Base-by-base conservation (phyloP, 1,140 invertebrate genomes). In the Hylyphantes graminicola region DNA sequence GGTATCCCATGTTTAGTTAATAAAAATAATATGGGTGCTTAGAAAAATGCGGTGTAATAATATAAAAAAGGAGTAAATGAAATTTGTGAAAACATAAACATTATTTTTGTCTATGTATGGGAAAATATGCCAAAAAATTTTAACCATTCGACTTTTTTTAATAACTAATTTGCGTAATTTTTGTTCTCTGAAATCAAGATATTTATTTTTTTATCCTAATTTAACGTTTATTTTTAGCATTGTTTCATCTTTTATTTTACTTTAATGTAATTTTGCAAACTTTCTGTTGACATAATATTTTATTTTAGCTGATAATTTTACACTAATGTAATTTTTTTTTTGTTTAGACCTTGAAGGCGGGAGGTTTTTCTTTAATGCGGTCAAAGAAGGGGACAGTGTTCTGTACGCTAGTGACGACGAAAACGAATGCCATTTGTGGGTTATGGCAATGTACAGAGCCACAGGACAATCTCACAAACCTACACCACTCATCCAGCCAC, bases 401-500 rank as follows among this genome's bases (percentile, higher is more conserved):
- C 93, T 97, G 17, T 98, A 96, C 92, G 98, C 98, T 0, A 97
- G 97, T 87, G 96, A 98, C 87, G 98, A 99, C 90, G 98, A 99
- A 90, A 98, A 97, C 88, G 98, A 99, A 88, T 96, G 97, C 87
- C 97, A 98, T 88, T 90, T 99, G 73, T 99, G 98, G 98, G 98
- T 99, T 9, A 97, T 97, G 94, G 98, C 98, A 0, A 93, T 99
- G 92, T 99, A 99, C 89, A 91, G 98, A 86, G 98, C 98, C 7
- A 99, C 98, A 0, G 98, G 98, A 4, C 98, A 99, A 90, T 96
- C 97, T 35, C 97, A 99, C 89, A 99, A 99, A 89, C 98, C 98
- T 3, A 96, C 97, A 11, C 97, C 98, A 35, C 96, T 97, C 7
- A 67, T 87, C 67, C 86, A 86, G 80, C 85, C 95, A 0, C 91